Base-by-base conservation (phyloP, 2,888 invertebrate genomes). In the Eucera pruinosa region DNA sequence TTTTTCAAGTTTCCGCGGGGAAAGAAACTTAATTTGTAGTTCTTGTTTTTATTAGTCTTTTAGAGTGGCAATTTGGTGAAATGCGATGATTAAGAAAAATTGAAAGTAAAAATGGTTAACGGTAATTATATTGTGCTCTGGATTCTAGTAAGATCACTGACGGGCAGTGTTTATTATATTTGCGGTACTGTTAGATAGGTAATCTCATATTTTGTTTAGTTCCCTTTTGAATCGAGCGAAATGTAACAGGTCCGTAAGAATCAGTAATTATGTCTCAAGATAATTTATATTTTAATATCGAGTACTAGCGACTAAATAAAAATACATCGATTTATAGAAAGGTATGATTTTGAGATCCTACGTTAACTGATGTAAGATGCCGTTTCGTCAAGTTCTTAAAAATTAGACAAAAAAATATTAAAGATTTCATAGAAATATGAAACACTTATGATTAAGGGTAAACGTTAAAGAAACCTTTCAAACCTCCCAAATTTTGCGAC, bases 1-100 rank as follows among this genome's bases (percentile, higher is more conserved):
- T 70, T 70, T 30, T 43, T 50, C 61, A 33, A 41, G 33, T 11
- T 6, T 9, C 7, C 47, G 18, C 33, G 30, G 13, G n/a, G 39
- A 61, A 54, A 43, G 72, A 48, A 61, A 70, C 55, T 62, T 55
- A 61, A 71, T 70, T 61, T 25, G 25, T 18, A n/a, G 47, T 23
- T 11, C 7, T 30, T 15, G 18, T 39, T 2, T 13, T 57, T 57
- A 20, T 13, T 1, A 18, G 9, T 20, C 25, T 20, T 30, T 20
- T 15, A 0, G 1, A 13, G 36, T 5, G n/a, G 11, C 20, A 20
- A 9, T 18, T 7, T 11, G 15, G 23, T 15, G 50, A 33, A 58
- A 60, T 45, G 61, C n/a, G 9, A 23, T n/a, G 36, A 52, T 47
- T 47, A 20, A 27, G 36, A 55, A 45, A 23, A 48, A 61, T 11